Base-by-base conservation (phyloP, 2,113 vertebrate genomes). In the Sander vitreus region DNA sequence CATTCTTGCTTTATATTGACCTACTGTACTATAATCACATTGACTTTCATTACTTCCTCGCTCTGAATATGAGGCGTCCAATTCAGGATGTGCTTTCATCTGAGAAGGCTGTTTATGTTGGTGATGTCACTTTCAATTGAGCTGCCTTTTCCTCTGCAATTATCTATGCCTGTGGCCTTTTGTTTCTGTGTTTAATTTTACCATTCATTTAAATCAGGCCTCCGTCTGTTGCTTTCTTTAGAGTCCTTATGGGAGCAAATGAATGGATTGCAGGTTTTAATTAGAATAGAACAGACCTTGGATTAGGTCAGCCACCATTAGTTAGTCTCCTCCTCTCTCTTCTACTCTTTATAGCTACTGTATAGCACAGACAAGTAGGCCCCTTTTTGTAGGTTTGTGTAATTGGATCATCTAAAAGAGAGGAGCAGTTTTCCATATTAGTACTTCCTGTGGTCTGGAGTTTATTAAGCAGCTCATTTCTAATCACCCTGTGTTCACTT, bases 191-290 rank as follows among this genome's bases (percentile, higher is more conserved):
- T 86, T 90, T 90, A 89, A 92, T 91, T 92, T 78, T 53, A 53
- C 79, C 70, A 85, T 89, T 91, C 83, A 82, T 91, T 91, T 75
- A 76, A 84, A 86, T 91, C 86, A 85, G 63, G 8, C 23, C 84
- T 80, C 84, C n/a, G 48, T 85, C 80, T 85, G 78, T 48, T 85
- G 78, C 80, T 72, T 74, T 76, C 68, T 39, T n/a, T 59, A 5
- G 53, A 73, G 58, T 76, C 78, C 80, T 90, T 78, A 66, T 85
- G 67, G 78, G 43, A 88, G 68, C 39, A 89, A 88, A 91, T 93
- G 53, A 90, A 92, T 86, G 80, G 88, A 90, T 88, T 76, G 83
- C 63, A 83, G 75, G 81, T 89, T 91, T 89, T 88, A 91, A 93
- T 92, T 92, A 83, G 73, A 81, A 70, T 39, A 81, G 68, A 88